Conservation (phyloP, 2,113 vertebrate genomes). For the Megaleporinus macrocephalus region DNA sequence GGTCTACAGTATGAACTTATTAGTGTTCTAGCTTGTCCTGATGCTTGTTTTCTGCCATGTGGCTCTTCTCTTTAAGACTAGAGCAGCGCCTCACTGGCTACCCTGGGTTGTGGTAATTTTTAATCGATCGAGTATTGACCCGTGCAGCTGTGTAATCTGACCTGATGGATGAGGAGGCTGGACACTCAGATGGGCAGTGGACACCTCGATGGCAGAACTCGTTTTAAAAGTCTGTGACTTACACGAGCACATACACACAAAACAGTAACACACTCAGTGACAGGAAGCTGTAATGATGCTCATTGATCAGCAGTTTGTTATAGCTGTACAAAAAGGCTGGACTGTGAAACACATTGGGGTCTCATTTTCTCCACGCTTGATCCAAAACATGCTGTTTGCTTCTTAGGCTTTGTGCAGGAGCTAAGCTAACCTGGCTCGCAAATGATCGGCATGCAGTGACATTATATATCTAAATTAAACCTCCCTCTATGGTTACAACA, state of each 20-base stretch:
- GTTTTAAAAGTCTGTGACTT: neutral
- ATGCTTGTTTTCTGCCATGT: neutral
- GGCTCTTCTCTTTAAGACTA: constrained; percentile 16
- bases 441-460: too few relatives aligned
- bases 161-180: constrained; percentile 32
- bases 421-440: too few relatives aligned
- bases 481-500: too few relatives aligned
- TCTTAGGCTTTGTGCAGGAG: too few relatives aligned
- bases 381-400: too few relatives aligned
- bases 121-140: constrained; percentile 56
- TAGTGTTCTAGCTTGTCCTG: neutral
- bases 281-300: constrained; percentile 34
- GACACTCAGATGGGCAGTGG: constrained; percentile 19
- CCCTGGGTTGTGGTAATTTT: constrained; percentile 45
- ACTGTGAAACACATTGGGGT: neutral
- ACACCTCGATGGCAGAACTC: constrained; percentile 31
- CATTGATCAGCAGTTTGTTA: constrained; percentile 38
- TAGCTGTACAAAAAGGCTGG: neutral
- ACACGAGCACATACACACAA: neutral
- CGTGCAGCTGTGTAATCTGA: constrained; percentile 7
- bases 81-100: constrained; percentile 1
- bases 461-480: too few relatives aligned
- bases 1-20: neutral
- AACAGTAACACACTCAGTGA: constrained; percentile 2
- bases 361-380: too few relatives aligned